Percentiles rank a stretch among this genome's conserved stretches.
These are phyloP conservation scores for Pseudomyrmex cubaensis DNA, from an alignment of 1,140 invertebrate genomes.

Conservation along the genomic window DNA sequence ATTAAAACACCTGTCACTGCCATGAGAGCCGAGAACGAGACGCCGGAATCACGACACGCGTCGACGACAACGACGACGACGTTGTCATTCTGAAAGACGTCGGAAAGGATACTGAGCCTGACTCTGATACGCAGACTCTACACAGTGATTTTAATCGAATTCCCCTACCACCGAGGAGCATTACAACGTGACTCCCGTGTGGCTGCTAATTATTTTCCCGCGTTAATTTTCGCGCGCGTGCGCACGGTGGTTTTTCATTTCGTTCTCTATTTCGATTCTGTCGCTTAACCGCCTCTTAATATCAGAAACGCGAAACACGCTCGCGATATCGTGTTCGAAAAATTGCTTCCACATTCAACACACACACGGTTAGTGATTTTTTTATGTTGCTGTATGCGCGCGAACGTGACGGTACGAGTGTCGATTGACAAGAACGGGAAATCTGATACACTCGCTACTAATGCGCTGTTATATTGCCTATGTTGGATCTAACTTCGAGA, in stretches of 20 bases:
- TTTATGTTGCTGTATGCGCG: neutral
- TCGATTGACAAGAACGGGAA: slow-evolving; percentile 20
- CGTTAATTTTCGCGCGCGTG: slow-evolving; percentile 33
- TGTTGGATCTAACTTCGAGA: slow-evolving; percentile 20
- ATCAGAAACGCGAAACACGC: neutral
- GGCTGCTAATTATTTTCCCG: slow-evolving; percentile 59
- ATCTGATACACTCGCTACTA: slow-evolving; percentile 43
- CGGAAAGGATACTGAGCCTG: slow-evolving; percentile 68
- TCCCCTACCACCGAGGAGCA: slow-evolving; percentile 58
- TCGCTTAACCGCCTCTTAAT: slow-evolving; percentile 13
- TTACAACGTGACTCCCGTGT: slow-evolving; percentile 36
- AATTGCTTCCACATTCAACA: neutral
- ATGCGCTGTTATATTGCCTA: slow-evolving; percentile 33
- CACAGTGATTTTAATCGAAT: slow-evolving; percentile 64
- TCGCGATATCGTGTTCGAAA: slow-evolving; percentile 4
- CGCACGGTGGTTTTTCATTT: slow-evolving; percentile 1
- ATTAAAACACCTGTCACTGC: slow-evolving; percentile 17
- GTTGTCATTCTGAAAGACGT: slow-evolving; percentile 69
- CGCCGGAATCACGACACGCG: slow-evolving; percentile 18
- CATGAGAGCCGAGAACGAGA: neutral
- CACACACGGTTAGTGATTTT: neutral
- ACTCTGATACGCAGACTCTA: slow-evolving; percentile 56
- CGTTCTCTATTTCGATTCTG: neutral
- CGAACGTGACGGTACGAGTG: neutral
- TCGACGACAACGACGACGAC: slow-evolving; percentile 19